A percentile compares a stretch with the other conserved stretches of the same genome.
These are phyloP conservation scores for Leistus spinibarbis DNA, from an alignment of 2,888 invertebrate genomes.

Conservation along the genomic window DNA sequence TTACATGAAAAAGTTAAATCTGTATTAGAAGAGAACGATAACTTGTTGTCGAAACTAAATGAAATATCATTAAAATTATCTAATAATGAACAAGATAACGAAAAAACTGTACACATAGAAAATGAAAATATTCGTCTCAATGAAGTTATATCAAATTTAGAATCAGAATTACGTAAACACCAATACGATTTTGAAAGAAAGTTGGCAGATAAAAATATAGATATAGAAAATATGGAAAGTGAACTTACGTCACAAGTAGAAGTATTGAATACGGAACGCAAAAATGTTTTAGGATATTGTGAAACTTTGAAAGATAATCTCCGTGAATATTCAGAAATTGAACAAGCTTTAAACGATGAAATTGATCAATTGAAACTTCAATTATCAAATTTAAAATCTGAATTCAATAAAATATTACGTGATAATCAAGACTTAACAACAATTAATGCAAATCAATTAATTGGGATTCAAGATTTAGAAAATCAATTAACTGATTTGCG, in stretches of 20 bases:
- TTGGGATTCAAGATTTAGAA: constrained; percentile 12
- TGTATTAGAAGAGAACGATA: constrained; percentile 61
- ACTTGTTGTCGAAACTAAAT: constrained; percentile 58
- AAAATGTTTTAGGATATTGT: constrained; percentile 51
- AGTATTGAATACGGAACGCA: constrained; percentile 51
- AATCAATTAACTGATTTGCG: neutral
- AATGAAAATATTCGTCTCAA: constrained; percentile 58
- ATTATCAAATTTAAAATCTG: neutral
- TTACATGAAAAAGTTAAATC: constrained; percentile 62
- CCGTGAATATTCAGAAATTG: constrained; percentile 45
- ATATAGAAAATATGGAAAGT: constrained; percentile 60
- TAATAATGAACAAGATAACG: constrained; percentile 42
- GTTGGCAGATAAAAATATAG: constrained; percentile 54
- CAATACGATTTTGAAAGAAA: constrained; percentile 56
- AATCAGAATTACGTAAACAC: constrained; percentile 59
- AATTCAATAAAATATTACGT: neutral
- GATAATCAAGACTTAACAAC: constrained; percentile 8
- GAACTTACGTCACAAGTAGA: constrained; percentile 58
- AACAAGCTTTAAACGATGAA: constrained; percentile 43
- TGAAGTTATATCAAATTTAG: constrained; percentile 59
- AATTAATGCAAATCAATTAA: constrained; percentile 6
- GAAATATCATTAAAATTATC: constrained; percentile 51
- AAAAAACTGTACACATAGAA: constrained; percentile 59
- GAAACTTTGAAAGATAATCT: constrained; percentile 58
- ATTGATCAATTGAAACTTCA: constrained; percentile 42